Base-by-base conservation (phyloP, 1,140 invertebrate genomes). In the Bemisia tabaci region DNA sequence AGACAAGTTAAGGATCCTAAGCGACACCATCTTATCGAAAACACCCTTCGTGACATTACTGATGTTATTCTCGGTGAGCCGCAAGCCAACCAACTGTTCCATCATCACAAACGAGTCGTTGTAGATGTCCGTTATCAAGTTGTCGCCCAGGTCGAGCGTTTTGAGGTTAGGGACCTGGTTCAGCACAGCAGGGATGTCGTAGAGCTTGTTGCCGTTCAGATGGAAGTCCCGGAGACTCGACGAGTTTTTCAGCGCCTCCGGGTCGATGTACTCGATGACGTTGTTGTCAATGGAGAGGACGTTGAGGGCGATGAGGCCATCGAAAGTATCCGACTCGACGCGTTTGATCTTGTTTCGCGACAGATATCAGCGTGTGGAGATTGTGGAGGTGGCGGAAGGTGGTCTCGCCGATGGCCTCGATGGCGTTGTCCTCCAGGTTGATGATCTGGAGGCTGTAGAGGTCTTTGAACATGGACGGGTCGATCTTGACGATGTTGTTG, bases 1-100 rank as follows among this genome's bases (percentile, higher is more conserved):
- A 21, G 92, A 91, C 64, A 95, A 80, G 78, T 95, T 94, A 24
- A 95, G 79, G 70, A 93, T 92, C 79, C 91, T 90, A 26, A 96
- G 78, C 2, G 89, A 85, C 33, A 84, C 84, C 82, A 94, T 85
- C 75, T 88, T 87, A 72, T 87, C 86, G 75, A 95, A 94, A 9
- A 91, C 85, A 1, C 89, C 89, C 76, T 88, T 89, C 9, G 84
- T 84, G 12, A 95, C 84, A 75, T 91, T 91, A n/a, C 87, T 87
- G 68, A 95, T 88, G 70, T 87, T 85, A 78, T 95, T 95, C 78
- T 92, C 90, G 12, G 90, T 92, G 65, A 95, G 79, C 69, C 91
- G 81, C 22, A 95, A 79, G 2, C 90, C 90, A 71, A 90, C 91
- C 64, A 95, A 82, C 72, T 91, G 85, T 75, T 87, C 84, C 81